Base-by-base conservation (phyloP, 2,888 invertebrate genomes). In the Trachelus tabidus region DNA sequence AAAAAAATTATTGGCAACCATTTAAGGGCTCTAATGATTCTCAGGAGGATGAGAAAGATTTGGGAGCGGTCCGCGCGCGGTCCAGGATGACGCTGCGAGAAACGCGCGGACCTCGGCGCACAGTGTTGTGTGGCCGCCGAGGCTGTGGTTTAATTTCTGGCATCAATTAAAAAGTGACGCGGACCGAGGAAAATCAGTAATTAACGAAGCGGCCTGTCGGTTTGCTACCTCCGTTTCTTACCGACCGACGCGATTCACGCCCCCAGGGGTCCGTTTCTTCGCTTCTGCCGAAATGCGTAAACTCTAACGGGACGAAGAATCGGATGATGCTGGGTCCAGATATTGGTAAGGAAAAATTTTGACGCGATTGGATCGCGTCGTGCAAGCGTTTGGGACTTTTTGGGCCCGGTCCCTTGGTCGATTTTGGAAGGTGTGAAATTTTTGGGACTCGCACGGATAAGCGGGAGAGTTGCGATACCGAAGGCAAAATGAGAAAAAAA, bases 161-260 rank as follows among this genome's bases (percentile, higher is more conserved):
- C 88, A 89, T 90, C 90, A 90, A 90, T 90, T 89, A 90, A 90
- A 91, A 91, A 90, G 90, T 90, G 90, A 90, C 89, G 88, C 88
- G 89, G 87, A 90, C 87, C 91, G 89, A 90, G 88, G 88, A 89
- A 90, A 90, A 91, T 91, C 90, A 87, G 90, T 90, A 90, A 91
- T 91, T 90, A 90, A 90, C 89, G 89, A 87, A 87, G 85, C 86
- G 82, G 82, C 77, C 79, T 80, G 79, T 77, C 76, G 73, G 71
- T 76, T 76, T 37, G 76, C 75, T 71, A 37, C 76, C 76, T 69
- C 40, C 33, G 68, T 75, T 69, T 34, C 71, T 34, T 34, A 31
- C 71, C 71, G 71, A 33, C 71, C 31, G 71, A 40, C 12, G 71
- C 71, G 71, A 33, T 34, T 34, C 71, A 33, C 71, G 31, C 33